Evolutionary conservation across 2,797 vertebrate species (phyloP), one percentile per base, ranked within the genome.

Genomic region (Anisognathus igniventris): DNA sequence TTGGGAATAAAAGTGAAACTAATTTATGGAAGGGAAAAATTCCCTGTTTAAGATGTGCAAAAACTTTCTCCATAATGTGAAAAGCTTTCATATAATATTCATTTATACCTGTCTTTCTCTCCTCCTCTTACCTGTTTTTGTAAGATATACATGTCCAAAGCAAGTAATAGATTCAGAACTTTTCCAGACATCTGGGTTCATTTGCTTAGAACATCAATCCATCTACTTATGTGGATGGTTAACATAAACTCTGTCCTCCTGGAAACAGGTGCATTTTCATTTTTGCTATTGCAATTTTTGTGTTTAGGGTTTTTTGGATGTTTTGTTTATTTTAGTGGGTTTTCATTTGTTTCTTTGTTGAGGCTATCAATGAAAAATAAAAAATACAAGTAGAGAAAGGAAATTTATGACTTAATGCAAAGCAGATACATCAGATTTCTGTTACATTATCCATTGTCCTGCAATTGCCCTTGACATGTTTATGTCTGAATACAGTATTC

Each of bases 231-330:
- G 61, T 42, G 35, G 35, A 30, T 66, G 37, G n/a, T 79, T 90
- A 39, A 44, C 23, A 13, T 58, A 51, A 78, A 14, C 4, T 78
- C 42, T 50, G 12, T 58, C 25, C n/a, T 88, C n/a, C 24, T 50
- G 35, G 25, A 90, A 53, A 51, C n/a, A 37, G 16, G 4, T 75
- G 51, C 18, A 23, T 70, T 85, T 93, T 70, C 3, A 2, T 17
- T 58, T 88, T 79, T 85, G 25, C 27, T 91, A 24, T 30, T 79
- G 14, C n/a, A 23, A 15, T 53, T 83, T 79, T 82, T 31, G 28
- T 6, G 5, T 11, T 73, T n/a, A 24, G 4, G 2, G 0, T 39
- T 75, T 64, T 37, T 42, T 18, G 1, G 6, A 44, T 23, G 8
- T n/a, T 85, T 71, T 58, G 9, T 40, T 68, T 68, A 33, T 48